Percentiles rank a stretch among this genome's conserved stretches.
Evolutionary conservation across 64 coral and sea anemone genomes (phyloP).

Genomic region (Pachyseris speciosa): DNA sequence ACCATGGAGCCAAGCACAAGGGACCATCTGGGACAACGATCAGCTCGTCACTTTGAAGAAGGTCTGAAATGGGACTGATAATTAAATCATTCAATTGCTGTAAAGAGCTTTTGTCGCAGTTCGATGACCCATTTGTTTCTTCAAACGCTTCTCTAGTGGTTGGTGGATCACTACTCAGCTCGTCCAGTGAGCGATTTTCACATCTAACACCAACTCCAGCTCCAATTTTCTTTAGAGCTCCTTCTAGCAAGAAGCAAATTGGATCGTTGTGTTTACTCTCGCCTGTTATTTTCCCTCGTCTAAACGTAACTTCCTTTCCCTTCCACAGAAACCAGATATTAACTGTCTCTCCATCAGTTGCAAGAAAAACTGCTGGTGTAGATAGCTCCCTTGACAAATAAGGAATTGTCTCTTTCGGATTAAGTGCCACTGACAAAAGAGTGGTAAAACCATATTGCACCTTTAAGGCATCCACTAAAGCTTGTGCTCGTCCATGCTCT

Average conservation of each 20-base stretch:
- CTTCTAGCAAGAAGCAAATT: too few species aligned
- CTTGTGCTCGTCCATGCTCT: slow-evolving; percentile 38
- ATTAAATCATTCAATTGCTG: neutral
- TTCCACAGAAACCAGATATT: neutral
- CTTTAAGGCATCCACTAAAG: slow-evolving; percentile 4
- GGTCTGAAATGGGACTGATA: neutral
- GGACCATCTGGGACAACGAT: slow-evolving; percentile 41
- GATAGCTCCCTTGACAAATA: neutral
- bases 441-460: neutral
- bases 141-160: neutral
- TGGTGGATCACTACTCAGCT: neutral
- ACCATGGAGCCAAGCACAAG: neutral
- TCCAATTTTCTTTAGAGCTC: neutral
- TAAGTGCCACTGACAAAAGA: neutral
- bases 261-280: neutral
- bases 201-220: neutral
- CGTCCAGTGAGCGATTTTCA: neutral
- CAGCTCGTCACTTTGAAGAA: neutral
- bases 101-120: neutral
- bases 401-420: neutral
- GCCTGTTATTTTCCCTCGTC: neutral
- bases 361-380: neutral
- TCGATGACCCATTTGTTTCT: neutral
- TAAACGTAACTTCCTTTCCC: neutral
- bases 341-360: neutral